Evolutionary conservation across 2,797 vertebrate species (phyloP), one percentile per base, ranked within the genome.

Genomic region (Pangasius sanitwongsei): DNA sequence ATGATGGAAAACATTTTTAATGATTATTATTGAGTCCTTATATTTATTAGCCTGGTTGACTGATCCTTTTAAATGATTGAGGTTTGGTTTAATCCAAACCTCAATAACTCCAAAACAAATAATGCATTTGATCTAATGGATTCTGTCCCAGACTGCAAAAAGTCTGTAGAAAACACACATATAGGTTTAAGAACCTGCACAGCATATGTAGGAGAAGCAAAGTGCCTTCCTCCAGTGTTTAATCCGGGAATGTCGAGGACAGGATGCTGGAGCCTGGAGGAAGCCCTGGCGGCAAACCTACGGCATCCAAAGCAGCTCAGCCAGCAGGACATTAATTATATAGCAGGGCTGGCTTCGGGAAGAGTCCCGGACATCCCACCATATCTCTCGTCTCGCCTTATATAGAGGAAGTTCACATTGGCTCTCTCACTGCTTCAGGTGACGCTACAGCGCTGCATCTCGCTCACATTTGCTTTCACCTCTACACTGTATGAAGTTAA

Each of bases 251-350:
- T 94, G 84, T 92, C 87, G 91, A 87, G 85, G 88, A 92, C 95
- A 96, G 96, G 95, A 96, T 94, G 93, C 94, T 86, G 86, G 77
- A 87, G 92, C 69, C 80, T 75, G 87, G 90, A 95, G 95, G 94
- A 95, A 96, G 91, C 93, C 75, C 86, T 92, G 90, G 87, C 87
- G 74, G 87, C 81, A 87, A 88, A 77, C 87, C 85, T 78, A 85
- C 18, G 50, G 53, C 8, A 28, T 91, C 86, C 88, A 77, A 77
- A 91, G 89, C 50, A 53, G 65, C 83, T 72, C 69, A 70, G 89
- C 65, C 74, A 87, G 75, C 31, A 48, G 65, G 59, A 91, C 91
- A 93, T 94, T 82, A 92, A 92, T 94, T 91, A 94, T 88, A 85
- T 16, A 65, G 83, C n/a, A 86, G 61, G 91, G 91, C 72, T 63